Conservation (phyloP, 2,113 vertebrate genomes). For the Mormoops blainvillei region DNA sequence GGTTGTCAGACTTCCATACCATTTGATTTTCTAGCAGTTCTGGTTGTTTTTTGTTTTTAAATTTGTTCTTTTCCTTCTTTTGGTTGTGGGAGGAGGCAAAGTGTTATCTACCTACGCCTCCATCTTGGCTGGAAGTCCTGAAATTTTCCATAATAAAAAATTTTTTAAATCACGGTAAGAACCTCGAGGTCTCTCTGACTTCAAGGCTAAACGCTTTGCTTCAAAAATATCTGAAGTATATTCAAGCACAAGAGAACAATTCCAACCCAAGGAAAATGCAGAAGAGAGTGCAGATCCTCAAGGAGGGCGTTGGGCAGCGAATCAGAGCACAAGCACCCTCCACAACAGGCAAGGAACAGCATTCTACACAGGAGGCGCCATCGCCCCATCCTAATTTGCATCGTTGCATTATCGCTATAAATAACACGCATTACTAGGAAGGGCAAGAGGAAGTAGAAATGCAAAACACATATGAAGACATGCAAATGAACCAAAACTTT, state of each 20-base stretch:
- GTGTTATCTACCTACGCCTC: too few species aligned
- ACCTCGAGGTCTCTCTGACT: neutral
- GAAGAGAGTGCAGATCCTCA: neutral
- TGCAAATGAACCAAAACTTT: neutral
- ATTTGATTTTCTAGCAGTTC: too few species aligned
- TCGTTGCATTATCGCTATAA: neutral
- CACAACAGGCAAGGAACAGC: neutral
- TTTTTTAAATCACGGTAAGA: neutral
- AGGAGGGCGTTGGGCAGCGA: neutral
- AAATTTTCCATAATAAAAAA: neutral
- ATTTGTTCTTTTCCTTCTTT: too few species aligned
- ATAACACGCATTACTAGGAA: neutral
- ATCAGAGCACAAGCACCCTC: neutral
- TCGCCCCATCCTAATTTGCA: neutral
- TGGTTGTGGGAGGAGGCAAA: too few species aligned
- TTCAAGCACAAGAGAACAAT: neutral
- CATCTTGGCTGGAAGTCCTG: too few species aligned
- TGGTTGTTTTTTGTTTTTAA: too few species aligned
- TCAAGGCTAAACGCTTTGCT: neutral
- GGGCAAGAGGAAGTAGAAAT: neutral
- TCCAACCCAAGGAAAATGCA: neutral
- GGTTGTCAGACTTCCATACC: too few species aligned
- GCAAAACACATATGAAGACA: neutral
- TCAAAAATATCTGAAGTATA: neutral
- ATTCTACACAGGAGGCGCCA: neutral